Percentiles rank a stretch among this genome's conserved stretches.
phyloP scores from a whole-genome alignment of 2,113 vertebrate species.

The Genyomyrus donnyi region DNA sequence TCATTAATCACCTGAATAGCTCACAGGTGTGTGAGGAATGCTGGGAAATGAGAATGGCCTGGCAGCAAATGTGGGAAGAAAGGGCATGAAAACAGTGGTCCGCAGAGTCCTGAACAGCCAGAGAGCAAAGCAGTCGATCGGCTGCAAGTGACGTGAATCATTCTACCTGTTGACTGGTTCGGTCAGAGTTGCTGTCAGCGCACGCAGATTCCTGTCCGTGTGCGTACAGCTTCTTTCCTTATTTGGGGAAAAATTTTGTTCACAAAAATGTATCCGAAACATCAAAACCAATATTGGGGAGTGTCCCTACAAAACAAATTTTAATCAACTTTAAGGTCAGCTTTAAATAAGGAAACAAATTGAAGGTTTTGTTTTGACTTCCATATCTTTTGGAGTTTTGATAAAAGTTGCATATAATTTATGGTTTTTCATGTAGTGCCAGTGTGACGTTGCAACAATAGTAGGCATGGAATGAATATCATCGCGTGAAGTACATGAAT shows the following conservation, averaged over 20 bases:
- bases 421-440: not conserved
- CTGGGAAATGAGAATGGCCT: not conserved
- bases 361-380: not conserved
- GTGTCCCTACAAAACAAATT: not conserved
- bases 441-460: not conserved
- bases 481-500: not conserved
- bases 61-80: not conserved
- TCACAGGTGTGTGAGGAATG: constrained; percentile 18
- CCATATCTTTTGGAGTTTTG: not conserved
- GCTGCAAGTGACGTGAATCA: not conserved
- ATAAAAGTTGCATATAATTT: not conserved
- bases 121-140: not conserved
- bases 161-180: not conserved
- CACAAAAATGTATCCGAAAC: not conserved
- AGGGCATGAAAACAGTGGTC: not conserved
- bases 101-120: not conserved
- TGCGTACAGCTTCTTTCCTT: not conserved
- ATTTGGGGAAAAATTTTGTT: not conserved
- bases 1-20: constrained; percentile 15
- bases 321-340: not conserved
- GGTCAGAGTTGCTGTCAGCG: not conserved
- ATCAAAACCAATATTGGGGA: not conserved
- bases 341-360: not conserved
- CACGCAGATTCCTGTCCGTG: not conserved
- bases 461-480: not conserved